Conservation (phyloP, 2,113 vertebrate species). For the Chascanopsetta lugubris region DNA sequence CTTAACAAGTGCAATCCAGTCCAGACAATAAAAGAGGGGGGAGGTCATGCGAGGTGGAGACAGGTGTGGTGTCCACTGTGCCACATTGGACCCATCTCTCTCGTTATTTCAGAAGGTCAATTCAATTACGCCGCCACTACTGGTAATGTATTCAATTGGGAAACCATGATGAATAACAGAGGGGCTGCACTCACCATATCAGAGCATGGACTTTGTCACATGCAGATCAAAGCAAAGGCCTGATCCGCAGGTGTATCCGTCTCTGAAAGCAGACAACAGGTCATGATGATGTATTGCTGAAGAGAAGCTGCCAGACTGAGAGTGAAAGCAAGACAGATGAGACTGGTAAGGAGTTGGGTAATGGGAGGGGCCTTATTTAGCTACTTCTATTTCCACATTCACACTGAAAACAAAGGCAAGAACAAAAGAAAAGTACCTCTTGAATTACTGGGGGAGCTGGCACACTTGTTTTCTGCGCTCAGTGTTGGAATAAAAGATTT, state of each 20-base stretch:
- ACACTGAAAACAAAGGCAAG: constrained; percentile 67
- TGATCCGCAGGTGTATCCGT: constrained; percentile 42
- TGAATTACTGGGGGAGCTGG: constrained; percentile 81
- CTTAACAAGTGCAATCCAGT: constrained; percentile 59
- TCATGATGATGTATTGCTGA: constrained; percentile 71
- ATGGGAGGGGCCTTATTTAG: constrained; percentile 74
- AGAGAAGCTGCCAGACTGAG: constrained; percentile 45
- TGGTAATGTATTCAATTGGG: constrained; percentile 73
- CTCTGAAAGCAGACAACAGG: constrained; percentile 65
- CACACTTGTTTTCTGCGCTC: constrained; percentile 77
- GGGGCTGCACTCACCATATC: constrained; percentile 45
- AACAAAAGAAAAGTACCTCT: constrained; percentile 78
- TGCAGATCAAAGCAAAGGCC: constrained; percentile 68
- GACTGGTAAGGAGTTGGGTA: constrained; percentile 51
- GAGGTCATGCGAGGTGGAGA: constrained; percentile 32
- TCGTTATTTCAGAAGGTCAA: constrained; percentile 80
- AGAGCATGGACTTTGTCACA: constrained; percentile 60
- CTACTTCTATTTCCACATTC: constrained; percentile 74
- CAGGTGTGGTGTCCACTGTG: constrained; percentile 41
- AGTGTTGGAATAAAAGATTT: constrained; percentile 75
- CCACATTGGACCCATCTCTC: constrained; percentile 57
- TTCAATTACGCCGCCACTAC: constrained; percentile 70
- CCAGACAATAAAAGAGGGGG: constrained; percentile 49
- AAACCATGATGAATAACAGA: constrained; percentile 77
- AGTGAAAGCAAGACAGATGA: constrained; percentile 41